phyloP scores from a whole-genome alignment of 2,888 invertebrate genomes.

The Dynastes hyllus region DNA sequence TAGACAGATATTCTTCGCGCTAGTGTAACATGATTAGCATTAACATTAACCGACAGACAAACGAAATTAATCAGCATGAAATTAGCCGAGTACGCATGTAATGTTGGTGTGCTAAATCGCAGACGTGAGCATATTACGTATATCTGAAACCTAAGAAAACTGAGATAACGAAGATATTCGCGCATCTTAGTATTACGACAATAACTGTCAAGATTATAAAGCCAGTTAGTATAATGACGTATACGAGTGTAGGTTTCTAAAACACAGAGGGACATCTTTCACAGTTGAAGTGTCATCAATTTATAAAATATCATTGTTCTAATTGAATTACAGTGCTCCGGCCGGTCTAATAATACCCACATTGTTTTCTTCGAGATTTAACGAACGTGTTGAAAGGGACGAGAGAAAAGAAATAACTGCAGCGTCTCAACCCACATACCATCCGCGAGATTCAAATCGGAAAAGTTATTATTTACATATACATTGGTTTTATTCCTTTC shows the following conservation, averaged over 20 bases:
- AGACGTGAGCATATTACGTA: background rate
- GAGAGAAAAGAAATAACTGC: slow-evolving; percentile 36
- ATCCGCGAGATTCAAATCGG: slow-evolving; percentile 41
- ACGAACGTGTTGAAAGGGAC: slow-evolving; percentile 49
- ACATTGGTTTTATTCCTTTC: slow-evolving; percentile 39
- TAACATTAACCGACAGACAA: slow-evolving; percentile 34
- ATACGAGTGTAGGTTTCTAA: slow-evolving; percentile 26
- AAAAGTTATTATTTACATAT: slow-evolving; percentile 50
- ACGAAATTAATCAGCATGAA: slow-evolving; percentile 38
- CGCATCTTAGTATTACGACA: slow-evolving; percentile 11
- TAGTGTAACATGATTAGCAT: slow-evolving; percentile 31
- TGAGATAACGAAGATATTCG: background rate
- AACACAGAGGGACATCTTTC: slow-evolving; percentile 44
- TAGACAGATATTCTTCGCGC: slow-evolving; percentile 16
- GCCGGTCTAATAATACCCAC: slow-evolving; percentile 59
- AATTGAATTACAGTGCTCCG: slow-evolving; percentile 57
- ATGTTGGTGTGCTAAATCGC: slow-evolving; percentile 1
- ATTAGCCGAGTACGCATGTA: slow-evolving; percentile 21
- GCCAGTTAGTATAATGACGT: slow-evolving; percentile 12
- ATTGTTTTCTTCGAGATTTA: slow-evolving; percentile 58
- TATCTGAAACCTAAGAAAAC: background rate
- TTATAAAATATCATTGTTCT: slow-evolving; percentile 58
- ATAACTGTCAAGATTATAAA: slow-evolving; percentile 29
- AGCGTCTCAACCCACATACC: slow-evolving; percentile 47
- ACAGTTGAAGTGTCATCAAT: slow-evolving; percentile 45